Percentiles rank a stretch among this genome's conserved stretches.
These are phyloP conservation scores for Mohoua ochrocephala DNA, from an alignment of 2,113 vertebrate genomes.

Conservation along the genomic window DNA sequence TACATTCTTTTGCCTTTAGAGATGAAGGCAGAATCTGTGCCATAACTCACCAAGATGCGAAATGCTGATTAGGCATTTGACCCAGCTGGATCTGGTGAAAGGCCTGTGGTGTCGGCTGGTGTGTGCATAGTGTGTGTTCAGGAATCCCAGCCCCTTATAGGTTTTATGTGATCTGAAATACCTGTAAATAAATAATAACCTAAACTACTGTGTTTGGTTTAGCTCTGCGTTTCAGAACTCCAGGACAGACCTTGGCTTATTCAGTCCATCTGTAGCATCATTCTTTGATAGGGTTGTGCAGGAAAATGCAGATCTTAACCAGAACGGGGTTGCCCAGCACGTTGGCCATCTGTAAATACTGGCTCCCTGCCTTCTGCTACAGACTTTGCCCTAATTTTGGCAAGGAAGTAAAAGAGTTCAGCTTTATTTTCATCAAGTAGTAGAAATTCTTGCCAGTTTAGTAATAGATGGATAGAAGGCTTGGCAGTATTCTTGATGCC, in stretches of 20 bases:
- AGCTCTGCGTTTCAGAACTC: not conserved
- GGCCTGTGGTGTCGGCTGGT: not conserved
- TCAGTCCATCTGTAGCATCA: not conserved
- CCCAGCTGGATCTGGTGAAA: not conserved
- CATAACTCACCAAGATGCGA: not conserved
- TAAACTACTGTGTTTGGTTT: not conserved
- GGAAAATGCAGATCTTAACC: not conserved
- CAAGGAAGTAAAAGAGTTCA: constrained; percentile 1
- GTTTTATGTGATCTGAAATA: not conserved
- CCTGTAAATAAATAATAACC: not conserved
- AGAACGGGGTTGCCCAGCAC: not conserved
- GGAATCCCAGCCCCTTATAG: not conserved
- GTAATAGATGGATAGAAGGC: constrained; percentile 2
- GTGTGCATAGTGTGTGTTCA: not conserved
- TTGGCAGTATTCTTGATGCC: constrained; percentile 17
- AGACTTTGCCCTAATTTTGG: constrained; percentile 11
- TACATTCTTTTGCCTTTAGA: not conserved
- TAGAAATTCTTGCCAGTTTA: constrained; percentile 34
- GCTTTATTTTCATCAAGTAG: constrained; percentile 18
- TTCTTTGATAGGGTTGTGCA: not conserved
- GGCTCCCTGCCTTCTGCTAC: constrained; percentile 22
- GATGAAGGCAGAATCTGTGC: not conserved
- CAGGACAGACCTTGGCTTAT: not conserved
- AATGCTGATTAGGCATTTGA: not conserved
- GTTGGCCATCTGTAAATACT: constrained; percentile 15